Percentiles rank a stretch among this genome's conserved stretches.
These are phyloP conservation scores for Mythimna vitellina DNA, from an alignment of 2,888 invertebrate species.

Conservation along the genomic window DNA sequence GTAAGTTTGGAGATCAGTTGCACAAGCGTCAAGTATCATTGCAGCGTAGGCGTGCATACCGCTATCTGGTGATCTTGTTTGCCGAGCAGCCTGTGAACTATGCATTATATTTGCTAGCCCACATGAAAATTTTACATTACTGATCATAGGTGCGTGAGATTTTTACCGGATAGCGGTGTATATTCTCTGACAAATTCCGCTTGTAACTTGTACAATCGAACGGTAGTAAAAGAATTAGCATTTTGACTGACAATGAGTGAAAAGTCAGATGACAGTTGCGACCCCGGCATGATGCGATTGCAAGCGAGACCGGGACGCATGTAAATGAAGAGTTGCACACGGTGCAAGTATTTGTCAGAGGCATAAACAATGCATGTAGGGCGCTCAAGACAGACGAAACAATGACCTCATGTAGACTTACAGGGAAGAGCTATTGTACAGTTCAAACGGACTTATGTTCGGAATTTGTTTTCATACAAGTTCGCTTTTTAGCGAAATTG, in stretches of 20 bases:
- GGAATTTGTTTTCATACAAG: slow-evolving; percentile 34
- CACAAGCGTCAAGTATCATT: slow-evolving; percentile 81
- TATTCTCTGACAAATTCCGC: slow-evolving; percentile 19
- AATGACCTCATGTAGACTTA: slow-evolving; percentile 68
- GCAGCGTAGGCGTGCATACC: slow-evolving; percentile 77
- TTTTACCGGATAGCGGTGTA: slow-evolving; percentile 30
- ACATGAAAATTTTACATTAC: slow-evolving; percentile 31
- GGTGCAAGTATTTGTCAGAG: slow-evolving; percentile 70
- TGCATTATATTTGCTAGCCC: slow-evolving; percentile 47
- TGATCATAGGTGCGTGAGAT: slow-evolving; percentile 14
- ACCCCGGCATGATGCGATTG: slow-evolving; percentile 75
- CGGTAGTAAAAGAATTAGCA: slow-evolving; percentile 78
- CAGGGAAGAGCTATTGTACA: slow-evolving; percentile 53
- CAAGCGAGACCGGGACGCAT: slow-evolving; percentile 74
- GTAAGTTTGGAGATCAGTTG: slow-evolving; percentile 79
- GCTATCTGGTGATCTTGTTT: slow-evolving; percentile 66
- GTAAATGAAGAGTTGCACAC: slow-evolving; percentile 79
- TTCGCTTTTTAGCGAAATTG: slow-evolving; percentile 13
- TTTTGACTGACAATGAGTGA: slow-evolving; percentile 84
- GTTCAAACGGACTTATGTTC: slow-evolving; percentile 38
- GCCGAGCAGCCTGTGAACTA: slow-evolving; percentile 53
- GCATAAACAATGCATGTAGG: slow-evolving; percentile 70
- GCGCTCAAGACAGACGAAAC: slow-evolving; percentile 67
- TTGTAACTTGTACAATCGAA: slow-evolving; percentile 56
- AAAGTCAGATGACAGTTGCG: slow-evolving; percentile 78